phyloP scores from a whole-genome alignment of 2,888 invertebrate species.

The Pterobdella sp. region DNA sequence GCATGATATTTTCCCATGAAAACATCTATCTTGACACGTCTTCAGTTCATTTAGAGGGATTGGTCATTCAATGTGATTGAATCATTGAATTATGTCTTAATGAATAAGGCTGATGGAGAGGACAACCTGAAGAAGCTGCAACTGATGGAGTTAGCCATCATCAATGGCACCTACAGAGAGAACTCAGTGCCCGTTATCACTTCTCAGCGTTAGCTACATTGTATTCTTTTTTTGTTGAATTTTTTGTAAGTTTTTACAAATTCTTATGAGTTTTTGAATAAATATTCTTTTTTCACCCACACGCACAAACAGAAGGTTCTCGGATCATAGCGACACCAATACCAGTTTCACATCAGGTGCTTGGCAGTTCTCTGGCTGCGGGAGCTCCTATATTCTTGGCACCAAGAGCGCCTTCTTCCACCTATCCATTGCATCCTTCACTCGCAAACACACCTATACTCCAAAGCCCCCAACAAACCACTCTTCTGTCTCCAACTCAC shows the following conservation, averaged over 20 bases:
- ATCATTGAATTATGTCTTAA: neutral
- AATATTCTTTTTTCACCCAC: neutral
- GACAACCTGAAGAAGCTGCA: conserved; percentile 99
- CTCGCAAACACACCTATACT: conserved; percentile 35
- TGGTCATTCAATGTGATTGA: neutral
- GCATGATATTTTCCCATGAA: no score
- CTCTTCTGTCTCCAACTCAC: conserved; percentile 32
- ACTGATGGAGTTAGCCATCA: conserved; percentile 98
- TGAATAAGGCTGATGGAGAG: conserved; percentile 89
- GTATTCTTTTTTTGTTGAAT: neutral
- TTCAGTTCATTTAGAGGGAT: neutral
- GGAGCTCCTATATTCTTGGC: conserved; percentile 84
- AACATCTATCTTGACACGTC: no score
- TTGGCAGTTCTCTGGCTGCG: conserved; percentile 61
- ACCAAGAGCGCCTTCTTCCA: conserved; percentile 27
- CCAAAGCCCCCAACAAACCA: conserved; percentile 35
- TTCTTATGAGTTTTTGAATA: neutral
- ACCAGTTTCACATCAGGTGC: conserved; percentile 39
- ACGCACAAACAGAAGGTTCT: conserved; percentile 31
- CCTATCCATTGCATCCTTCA: conserved; percentile 19
- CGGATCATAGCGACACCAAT: conserved; percentile 41
- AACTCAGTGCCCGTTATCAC: conserved; percentile 33
- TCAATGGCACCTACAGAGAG: conserved; percentile 86
- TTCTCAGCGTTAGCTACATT: conserved; percentile 10
- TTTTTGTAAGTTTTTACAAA: conserved; percentile 12